phyloP scores from a whole-genome alignment of 2,113 vertebrate species.

The Pholis gunnellus region DNA sequence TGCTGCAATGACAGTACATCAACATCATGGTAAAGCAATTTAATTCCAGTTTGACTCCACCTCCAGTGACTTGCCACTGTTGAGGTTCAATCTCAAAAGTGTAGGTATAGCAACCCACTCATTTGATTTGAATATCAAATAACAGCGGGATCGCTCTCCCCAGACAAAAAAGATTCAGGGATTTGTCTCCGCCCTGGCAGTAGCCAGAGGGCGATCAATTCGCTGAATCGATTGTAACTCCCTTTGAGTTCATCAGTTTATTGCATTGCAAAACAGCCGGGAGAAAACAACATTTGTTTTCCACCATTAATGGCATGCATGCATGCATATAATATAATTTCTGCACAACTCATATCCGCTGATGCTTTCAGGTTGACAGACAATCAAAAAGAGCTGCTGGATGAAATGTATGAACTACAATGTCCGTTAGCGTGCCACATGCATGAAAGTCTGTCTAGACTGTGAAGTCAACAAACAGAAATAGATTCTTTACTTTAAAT shows the following conservation, averaged over 20 bases:
- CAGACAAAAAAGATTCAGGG: conserved; percentile 28
- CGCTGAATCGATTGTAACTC: conserved; percentile 63
- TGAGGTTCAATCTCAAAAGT: neutral
- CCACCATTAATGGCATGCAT: conserved; percentile 54
- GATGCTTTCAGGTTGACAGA: conserved; percentile 36
- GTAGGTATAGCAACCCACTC: conserved; percentile 41
- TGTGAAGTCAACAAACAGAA: neutral
- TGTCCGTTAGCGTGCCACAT: conserved; percentile 1
- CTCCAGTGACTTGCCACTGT: neutral
- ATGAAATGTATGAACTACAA: conserved; percentile 28
- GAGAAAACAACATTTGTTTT: conserved; percentile 54
- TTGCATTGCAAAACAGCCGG: conserved; percentile 60
- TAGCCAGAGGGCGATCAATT: conserved; percentile 66
- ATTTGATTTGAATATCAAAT: conserved; percentile 54
- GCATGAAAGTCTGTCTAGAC: conserved; percentile 4
- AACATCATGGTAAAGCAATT: conserved; percentile 1
- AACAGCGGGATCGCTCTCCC: conserved; percentile 22
- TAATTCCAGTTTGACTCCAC: conserved; percentile 18
- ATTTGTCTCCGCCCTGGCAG: conserved; percentile 63
- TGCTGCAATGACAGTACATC: conserved; percentile 7
- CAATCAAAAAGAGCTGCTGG: conserved; percentile 4
- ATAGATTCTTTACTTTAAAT: neutral
- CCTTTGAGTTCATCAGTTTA: conserved; percentile 68
- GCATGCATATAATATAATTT: conserved; percentile 60
- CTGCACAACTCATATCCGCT: conserved; percentile 27